Percentiles rank a stretch among this genome's conserved stretches.
Evolutionary conservation across 2,888 invertebrate species (phyloP).

Genomic region (Euzophera pinguis): DNA sequence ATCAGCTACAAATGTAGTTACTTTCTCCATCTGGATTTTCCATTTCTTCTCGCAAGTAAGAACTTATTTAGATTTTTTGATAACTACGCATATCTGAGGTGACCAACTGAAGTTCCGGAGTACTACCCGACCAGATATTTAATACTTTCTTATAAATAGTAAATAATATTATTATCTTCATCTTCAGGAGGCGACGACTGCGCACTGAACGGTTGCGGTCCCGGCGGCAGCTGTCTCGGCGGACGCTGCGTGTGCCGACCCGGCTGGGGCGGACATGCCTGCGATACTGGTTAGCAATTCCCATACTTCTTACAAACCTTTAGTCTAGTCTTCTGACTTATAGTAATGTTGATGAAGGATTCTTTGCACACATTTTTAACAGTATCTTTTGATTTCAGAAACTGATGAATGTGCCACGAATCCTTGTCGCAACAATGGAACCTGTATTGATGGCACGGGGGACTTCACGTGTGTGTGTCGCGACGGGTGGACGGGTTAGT

Average conservation of each 20-base stretch:
- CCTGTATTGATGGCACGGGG: slow-evolving; percentile 86
- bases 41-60: too few species aligned
- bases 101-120: too few species aligned
- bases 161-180: too few species aligned
- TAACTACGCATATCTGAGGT: too few species aligned
- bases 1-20: too few species aligned
- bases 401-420: slow-evolving; percentile 88
- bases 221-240: slow-evolving; percentile 31
- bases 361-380: neutral
- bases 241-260: slow-evolving; percentile 66
- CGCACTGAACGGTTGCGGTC: slow-evolving; percentile 20
- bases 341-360: neutral
- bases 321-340: neutral
- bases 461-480: slow-evolving; percentile 88
- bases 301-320: neutral
- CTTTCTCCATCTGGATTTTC: too few species aligned
- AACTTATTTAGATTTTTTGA: too few species aligned
- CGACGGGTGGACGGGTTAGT: slow-evolving; percentile 86
- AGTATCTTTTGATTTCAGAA: slow-evolving; percentile 64
- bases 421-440: slow-evolving; percentile 87
- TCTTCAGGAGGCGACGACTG: slow-evolving; percentile 30
- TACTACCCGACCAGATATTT: too few species aligned
- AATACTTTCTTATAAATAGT: too few species aligned
- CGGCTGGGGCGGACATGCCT: slow-evolving; percentile 84
- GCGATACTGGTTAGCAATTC: slow-evolving; percentile 70